phyloP scores from a whole-genome alignment of 2,113 vertebrate species.

The Rhombomys opimus region DNA sequence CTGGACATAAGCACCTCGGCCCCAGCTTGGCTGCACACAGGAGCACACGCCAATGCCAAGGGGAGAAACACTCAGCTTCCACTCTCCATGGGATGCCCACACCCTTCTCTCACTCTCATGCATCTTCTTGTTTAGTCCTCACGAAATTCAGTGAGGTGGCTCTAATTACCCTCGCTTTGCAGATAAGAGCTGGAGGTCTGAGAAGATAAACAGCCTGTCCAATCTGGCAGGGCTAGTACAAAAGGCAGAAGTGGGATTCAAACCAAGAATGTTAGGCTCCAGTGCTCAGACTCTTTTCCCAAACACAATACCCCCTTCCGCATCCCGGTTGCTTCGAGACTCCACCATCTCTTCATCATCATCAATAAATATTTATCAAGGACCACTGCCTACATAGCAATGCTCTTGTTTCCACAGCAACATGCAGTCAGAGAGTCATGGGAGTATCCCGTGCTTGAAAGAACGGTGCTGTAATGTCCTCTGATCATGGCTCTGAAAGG shows the following conservation, averaged over 20 bases:
- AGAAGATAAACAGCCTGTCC: conserved; percentile 39
- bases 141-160: neutral
- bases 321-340: neutral
- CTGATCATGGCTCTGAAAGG: conserved; percentile 77
- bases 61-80: neutral
- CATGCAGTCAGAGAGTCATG: conserved; percentile 75
- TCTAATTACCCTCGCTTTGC: neutral
- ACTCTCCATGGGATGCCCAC: neutral
- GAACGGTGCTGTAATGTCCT: conserved; percentile 74
- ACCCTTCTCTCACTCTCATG: neutral
- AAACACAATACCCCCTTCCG: conserved; percentile 4
- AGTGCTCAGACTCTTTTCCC: neutral
- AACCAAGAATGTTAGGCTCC: neutral
- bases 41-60: neutral
- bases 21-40: neutral
- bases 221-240: neutral
- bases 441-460: conserved; percentile 76
- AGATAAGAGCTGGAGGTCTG: neutral
- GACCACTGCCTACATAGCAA: conserved; percentile 75
- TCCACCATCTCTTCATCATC: conserved; percentile 64
- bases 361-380: conserved; percentile 82
- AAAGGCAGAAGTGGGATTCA: neutral
- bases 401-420: conserved; percentile 86
- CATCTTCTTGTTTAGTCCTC: neutral
- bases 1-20: rapidly evolving